Percentiles rank a stretch among this genome's conserved stretches.
Evolutionary conservation across 2,113 vertebrate species (phyloP).

Genomic region (Platysternon megacephalum): DNA sequence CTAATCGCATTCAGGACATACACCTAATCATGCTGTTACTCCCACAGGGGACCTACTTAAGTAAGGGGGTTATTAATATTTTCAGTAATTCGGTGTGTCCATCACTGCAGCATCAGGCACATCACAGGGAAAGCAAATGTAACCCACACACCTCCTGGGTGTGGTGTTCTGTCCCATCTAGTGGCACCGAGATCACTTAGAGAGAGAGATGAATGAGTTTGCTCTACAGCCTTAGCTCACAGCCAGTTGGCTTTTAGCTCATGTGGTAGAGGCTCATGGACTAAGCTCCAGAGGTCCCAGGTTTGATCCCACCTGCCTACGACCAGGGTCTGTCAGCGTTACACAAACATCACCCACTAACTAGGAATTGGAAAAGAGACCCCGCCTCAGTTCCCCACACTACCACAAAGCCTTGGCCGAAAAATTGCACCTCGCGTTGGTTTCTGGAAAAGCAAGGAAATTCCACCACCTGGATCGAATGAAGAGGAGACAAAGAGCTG

Average conservation of each 20-base stretch:
- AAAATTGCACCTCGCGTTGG: not conserved
- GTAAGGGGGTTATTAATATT: not conserved
- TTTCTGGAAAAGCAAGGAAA: not conserved
- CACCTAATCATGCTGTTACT: not conserved
- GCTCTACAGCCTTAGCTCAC: no score
- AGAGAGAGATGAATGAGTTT: no score
- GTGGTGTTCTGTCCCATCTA: no score
- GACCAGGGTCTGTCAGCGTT: no score
- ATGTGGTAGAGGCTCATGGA: no score
- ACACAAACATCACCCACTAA: not conserved
- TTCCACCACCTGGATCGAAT: conserved; percentile 19
- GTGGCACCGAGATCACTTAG: no score
- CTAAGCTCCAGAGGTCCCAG: no score
- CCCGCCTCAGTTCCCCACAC: not conserved
- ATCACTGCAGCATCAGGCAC: not conserved
- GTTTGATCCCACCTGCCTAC: no score
- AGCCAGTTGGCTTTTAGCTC: no score
- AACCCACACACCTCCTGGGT: no score
- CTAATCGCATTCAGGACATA: not conserved
- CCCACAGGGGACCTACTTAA: not conserved
- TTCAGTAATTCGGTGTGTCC: not conserved
- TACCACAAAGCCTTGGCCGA: conserved; percentile 1
- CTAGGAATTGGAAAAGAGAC: not conserved
- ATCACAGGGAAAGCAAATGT: not conserved
- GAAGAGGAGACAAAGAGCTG: not conserved